A percentile compares a stretch with the other conserved stretches of the same genome.
Evolutionary conservation across 2,888 invertebrate species (phyloP).

Genomic region (Agonopterix subpropinquella): DNA sequence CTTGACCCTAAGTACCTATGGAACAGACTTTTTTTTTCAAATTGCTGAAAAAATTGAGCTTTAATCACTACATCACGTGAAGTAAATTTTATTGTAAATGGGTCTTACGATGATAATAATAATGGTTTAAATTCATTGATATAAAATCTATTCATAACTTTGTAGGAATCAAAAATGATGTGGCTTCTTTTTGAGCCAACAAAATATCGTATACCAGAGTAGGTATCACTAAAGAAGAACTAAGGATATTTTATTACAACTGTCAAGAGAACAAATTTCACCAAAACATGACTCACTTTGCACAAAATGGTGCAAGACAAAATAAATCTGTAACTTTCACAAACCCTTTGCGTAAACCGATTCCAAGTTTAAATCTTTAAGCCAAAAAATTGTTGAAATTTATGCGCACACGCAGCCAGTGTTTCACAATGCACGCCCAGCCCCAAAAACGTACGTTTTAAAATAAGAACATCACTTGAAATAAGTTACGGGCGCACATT

Average conservation of each 20-base stretch:
- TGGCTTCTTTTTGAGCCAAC: too few relatives aligned
- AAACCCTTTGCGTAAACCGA: slow-evolving; percentile 32
- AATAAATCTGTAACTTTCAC: slow-evolving; percentile 31
- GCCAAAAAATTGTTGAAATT: slow-evolving; percentile 38
- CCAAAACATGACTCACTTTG: neutral
- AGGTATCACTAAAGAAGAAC: too few relatives aligned
- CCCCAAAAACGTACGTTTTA: slow-evolving; percentile 40
- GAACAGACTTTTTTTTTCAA: too few relatives aligned
- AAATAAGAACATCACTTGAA: slow-evolving; percentile 43
- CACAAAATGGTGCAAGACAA: slow-evolving; percentile 16
- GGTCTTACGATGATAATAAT: too few relatives aligned
- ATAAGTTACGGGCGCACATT: slow-evolving; percentile 42
- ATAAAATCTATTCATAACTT: too few relatives aligned
- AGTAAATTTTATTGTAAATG: too few relatives aligned
- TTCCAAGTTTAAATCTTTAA: slow-evolving; percentile 28
- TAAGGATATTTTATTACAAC: neutral
- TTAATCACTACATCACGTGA: too few relatives aligned
- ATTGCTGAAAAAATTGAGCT: too few relatives aligned
- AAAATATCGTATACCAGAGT: too few relatives aligned
- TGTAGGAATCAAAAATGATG: too few relatives aligned
- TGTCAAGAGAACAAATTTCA: neutral
- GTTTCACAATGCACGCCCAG: slow-evolving; percentile 39
- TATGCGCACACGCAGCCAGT: slow-evolving; percentile 38
- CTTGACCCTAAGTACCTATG: too few relatives aligned
- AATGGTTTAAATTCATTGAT: too few relatives aligned